Evolutionary conservation across 2,797 vertebrate species (phyloP).

Genomic region (Stomatorhinus walkeri): DNA sequence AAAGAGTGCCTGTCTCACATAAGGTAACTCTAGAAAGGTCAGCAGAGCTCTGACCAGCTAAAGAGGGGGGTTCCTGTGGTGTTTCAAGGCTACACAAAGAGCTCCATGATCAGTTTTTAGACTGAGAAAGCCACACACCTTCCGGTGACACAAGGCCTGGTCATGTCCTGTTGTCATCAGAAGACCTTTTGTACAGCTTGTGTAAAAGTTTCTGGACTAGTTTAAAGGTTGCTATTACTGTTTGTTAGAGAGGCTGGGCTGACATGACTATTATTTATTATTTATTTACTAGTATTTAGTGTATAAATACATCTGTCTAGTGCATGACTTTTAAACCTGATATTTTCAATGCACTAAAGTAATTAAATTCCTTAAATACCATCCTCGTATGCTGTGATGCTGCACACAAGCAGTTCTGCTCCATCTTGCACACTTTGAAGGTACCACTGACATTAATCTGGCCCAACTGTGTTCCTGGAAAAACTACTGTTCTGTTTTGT

Average conservation of each 20-base stretch:
- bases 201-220: not conserved
- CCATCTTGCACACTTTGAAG: not conserved
- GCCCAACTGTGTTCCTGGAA: not conserved
- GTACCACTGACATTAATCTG: not conserved
- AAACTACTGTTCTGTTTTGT: not conserved
- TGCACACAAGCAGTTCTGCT: not conserved
- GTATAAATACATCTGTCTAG: not conserved
- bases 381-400: not conserved
- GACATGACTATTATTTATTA: not conserved
- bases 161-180: not conserved
- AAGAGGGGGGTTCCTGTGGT: not conserved
- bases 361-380: not conserved
- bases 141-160: not conserved
- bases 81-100: conserved; percentile 30
- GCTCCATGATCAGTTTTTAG: conserved; percentile 35
- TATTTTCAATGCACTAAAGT: not conserved
- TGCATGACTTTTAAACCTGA: not conserved
- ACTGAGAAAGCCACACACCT: not conserved
- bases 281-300: not conserved
- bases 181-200: not conserved
- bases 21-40: conserved; percentile 50
- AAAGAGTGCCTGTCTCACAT: conserved; percentile 24
- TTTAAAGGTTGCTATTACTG: not conserved
- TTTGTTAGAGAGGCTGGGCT: not conserved
- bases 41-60: conserved; percentile 33